A percentile compares a stretch with the other conserved stretches of the same genome.
Evolutionary conservation across 2,888 invertebrate species (phyloP).

Genomic region (Hetaerina titia): DNA sequence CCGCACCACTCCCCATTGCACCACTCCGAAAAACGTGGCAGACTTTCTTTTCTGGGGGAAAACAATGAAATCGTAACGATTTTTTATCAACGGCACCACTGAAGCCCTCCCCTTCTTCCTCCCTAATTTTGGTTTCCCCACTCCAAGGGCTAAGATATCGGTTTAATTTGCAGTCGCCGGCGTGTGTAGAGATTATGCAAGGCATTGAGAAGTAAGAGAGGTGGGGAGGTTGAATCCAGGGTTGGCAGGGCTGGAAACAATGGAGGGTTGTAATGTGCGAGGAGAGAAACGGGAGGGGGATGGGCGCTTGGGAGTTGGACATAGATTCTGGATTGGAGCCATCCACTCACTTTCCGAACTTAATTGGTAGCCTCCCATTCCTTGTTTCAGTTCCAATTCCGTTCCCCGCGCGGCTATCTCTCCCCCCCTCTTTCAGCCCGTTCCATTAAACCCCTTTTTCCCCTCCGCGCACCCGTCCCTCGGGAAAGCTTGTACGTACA

Average conservation of each 20-base stretch:
- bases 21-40: not conserved
- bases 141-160: not conserved
- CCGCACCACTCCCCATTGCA: not conserved
- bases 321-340: conserved; percentile 50
- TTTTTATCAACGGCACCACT: not conserved
- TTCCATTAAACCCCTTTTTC: not conserved
- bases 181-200: not conserved
- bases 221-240: not conserved
- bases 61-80: conserved; percentile 2
- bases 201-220: not conserved
- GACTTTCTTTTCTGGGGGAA: not conserved
- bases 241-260: not conserved
- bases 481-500: not conserved
- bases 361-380: conserved; percentile 64
- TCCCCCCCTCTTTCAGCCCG: not conserved
- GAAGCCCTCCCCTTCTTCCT: not conserved
- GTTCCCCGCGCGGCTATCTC: not conserved
- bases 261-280: not conserved
- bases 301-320: conserved; percentile 8
- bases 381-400: conserved; percentile 59
- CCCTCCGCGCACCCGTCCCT: not conserved
- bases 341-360: conserved; percentile 63
- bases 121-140: not conserved
- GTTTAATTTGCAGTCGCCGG: not conserved
- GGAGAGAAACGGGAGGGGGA: not conserved